Percentiles rank a stretch among this genome's conserved stretches.
Conservation (phyloP, 2,888 invertebrate species). For the Linnaemya vulpina region DNA sequence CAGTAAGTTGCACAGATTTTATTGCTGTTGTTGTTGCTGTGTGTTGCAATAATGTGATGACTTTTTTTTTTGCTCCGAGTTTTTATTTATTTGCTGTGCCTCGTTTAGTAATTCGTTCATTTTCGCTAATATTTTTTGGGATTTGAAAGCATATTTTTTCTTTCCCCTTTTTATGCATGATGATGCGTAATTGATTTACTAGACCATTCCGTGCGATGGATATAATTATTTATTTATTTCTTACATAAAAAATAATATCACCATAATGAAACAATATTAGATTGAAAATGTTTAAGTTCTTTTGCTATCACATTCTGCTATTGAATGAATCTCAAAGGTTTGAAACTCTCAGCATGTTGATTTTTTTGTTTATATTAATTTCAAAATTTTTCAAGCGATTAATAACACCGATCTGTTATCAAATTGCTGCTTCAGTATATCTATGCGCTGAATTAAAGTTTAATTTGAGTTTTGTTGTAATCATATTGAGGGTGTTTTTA, state of each 20-base stretch:
- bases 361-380: too few relatives aligned
- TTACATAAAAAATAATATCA: neutral
- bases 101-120: slow-evolving; percentile 13
- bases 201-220: neutral
- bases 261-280: too few relatives aligned
- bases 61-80: neutral
- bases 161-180: neutral
- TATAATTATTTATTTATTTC: slow-evolving; percentile 30
- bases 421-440: too few relatives aligned
- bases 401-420: too few relatives aligned
- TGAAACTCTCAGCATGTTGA: too few relatives aligned
- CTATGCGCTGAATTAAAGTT: too few relatives aligned
- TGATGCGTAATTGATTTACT: neutral
- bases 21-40: slow-evolving; percentile 41
- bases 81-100: neutral
- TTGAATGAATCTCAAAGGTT: too few relatives aligned
- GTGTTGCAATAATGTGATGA: neutral
- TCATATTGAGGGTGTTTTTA: too few relatives aligned
- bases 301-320: too few relatives aligned
- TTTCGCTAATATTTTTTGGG: slow-evolving; percentile 12
- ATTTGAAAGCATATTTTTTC: neutral
- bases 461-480: too few relatives aligned
- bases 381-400: too few relatives aligned
- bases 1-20: slow-evolving; percentile 81
- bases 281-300: too few relatives aligned